phyloP scores from a whole-genome alignment of 2,113 vertebrate species.

The Epinephelus fuscoguttatus region DNA sequence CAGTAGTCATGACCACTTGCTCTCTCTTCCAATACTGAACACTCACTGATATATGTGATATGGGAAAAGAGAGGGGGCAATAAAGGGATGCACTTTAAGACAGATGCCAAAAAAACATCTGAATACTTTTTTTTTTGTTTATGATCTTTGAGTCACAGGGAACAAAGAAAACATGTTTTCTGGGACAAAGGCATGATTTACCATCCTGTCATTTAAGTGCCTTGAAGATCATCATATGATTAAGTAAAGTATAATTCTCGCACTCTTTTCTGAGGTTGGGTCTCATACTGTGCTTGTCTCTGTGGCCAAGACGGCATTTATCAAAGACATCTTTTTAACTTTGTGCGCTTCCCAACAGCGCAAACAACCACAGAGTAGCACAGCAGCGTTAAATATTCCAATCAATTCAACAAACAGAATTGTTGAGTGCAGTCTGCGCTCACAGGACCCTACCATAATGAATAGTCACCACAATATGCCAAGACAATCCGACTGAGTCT shows the following conservation, averaged over 20 bases:
- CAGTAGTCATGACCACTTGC: slow-evolving; percentile 2
- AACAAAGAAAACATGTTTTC: slow-evolving; percentile 44
- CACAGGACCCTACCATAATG: slow-evolving; percentile 40
- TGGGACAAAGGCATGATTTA: slow-evolving; percentile 29
- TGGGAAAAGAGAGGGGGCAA: slow-evolving; percentile 1
- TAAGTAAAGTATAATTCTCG: slow-evolving; percentile 15
- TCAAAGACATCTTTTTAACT: slow-evolving; percentile 45
- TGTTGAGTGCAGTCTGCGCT: slow-evolving; percentile 14
- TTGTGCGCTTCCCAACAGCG: slow-evolving; percentile 26
- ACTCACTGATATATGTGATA: slow-evolving; percentile 21
- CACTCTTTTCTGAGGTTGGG: neutral
- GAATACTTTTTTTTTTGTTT: neutral
- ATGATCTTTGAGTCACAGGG: slow-evolving; percentile 5
- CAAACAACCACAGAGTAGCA: slow-evolving; percentile 36
- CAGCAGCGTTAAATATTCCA: slow-evolving; percentile 44
- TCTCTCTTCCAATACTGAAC: slow-evolving; percentile 5
- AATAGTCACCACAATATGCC: slow-evolving; percentile 45
- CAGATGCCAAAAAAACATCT: slow-evolving; percentile 32
- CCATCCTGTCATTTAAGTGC: slow-evolving; percentile 2
- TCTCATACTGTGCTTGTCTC: slow-evolving; percentile 25
- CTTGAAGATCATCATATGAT: slow-evolving; percentile 39
- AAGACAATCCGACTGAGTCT: slow-evolving; percentile 48
- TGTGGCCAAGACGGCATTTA: slow-evolving; percentile 16
- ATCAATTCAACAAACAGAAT: slow-evolving; percentile 43
- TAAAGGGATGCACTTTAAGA: slow-evolving; percentile 30